These are phyloP conservation scores for Saxicola maurus DNA, from an alignment of 2,797 vertebrate species.

Conservation along the genomic window DNA sequence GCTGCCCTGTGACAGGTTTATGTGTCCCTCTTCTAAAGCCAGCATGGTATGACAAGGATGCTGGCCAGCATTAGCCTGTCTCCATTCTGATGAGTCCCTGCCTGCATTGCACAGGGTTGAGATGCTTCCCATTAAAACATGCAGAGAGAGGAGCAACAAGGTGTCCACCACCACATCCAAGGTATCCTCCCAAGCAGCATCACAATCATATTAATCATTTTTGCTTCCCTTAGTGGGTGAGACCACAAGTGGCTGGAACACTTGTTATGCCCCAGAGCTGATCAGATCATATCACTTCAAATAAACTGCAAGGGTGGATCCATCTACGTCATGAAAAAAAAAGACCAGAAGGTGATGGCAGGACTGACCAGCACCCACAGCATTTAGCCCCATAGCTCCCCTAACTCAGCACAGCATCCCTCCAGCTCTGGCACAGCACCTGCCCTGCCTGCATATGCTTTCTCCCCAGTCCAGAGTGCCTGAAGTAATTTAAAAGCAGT, in stretches of 20 bases:
- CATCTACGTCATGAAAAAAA: not conserved
- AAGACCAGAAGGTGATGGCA: not conserved
- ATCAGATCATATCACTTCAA: not conserved
- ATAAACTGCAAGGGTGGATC: not conserved
- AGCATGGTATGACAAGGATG: not conserved
- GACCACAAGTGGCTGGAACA: not conserved
- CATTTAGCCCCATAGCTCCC: not conserved
- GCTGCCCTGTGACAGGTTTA: not conserved
- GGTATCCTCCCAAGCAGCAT: not conserved
- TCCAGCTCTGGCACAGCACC: not conserved
- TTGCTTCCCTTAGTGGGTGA: not conserved
- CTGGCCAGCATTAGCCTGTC: not conserved
- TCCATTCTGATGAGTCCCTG: not conserved
- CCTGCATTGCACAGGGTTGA: not conserved
- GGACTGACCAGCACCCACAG: not conserved
- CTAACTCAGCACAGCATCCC: no score
- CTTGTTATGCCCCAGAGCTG: accelerated
- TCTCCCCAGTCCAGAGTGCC: not conserved
- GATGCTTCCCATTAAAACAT: not conserved
- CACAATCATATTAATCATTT: not conserved
- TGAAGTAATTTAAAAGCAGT: not conserved
- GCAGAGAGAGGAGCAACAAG: not conserved
- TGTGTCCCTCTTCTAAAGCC: not conserved
- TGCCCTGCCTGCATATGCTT: not conserved
- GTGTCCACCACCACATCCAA: not conserved